These are phyloP conservation scores for Desmodus rotundus DNA, from an alignment of 2,113 vertebrate genomes.

Conservation along the genomic window DNA sequence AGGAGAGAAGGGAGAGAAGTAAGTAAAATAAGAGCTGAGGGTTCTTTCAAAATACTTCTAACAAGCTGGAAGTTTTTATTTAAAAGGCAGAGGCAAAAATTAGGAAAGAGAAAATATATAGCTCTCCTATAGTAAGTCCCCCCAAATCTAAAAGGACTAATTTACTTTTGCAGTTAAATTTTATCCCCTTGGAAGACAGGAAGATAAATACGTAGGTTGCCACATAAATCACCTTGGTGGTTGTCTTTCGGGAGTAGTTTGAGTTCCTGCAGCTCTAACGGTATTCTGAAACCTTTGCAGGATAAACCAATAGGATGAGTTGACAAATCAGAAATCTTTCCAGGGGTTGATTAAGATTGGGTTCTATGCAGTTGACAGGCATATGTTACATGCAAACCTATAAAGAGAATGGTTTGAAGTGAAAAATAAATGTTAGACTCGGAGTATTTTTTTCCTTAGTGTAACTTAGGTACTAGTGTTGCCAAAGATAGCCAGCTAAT, in stretches of 20 bases:
- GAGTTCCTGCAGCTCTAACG: neutral
- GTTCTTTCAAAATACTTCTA: neutral
- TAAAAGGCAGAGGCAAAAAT: neutral
- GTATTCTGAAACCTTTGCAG: neutral
- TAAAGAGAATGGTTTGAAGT: neutral
- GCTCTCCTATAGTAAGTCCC: neutral
- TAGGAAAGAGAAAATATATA: neutral
- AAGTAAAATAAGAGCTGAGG: neutral
- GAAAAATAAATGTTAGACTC: no score
- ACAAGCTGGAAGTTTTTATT: neutral
- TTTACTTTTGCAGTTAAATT: neutral
- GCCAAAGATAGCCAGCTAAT: no score
- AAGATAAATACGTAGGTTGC: neutral
- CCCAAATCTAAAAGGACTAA: neutral
- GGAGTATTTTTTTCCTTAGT: no score
- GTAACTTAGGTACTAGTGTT: no score
- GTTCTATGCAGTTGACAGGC: neutral
- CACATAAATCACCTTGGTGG: neutral
- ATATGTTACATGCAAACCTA: neutral
- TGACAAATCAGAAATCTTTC: neutral
- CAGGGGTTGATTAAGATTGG: neutral
- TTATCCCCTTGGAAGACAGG: neutral
- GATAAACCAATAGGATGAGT: neutral
- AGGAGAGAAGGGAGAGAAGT: neutral
- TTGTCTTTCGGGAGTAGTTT: neutral